phyloP scores from a whole-genome alignment of 2,113 vertebrate species.

The Laticauda laticaudata region DNA sequence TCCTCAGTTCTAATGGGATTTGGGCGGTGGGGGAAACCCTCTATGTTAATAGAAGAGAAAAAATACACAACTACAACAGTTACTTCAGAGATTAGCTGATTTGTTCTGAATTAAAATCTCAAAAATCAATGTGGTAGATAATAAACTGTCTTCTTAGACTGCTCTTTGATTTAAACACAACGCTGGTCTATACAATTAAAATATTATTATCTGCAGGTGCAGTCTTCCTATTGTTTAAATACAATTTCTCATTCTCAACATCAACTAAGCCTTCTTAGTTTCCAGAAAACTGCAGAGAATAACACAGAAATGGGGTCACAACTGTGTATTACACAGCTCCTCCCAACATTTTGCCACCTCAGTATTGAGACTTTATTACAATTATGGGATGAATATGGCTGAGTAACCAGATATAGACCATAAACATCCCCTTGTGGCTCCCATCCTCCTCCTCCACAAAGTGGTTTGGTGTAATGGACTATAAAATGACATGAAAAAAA shows the following conservation, averaged over 20 bases:
- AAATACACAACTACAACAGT: background rate
- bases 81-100: background rate
- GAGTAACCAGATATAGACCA: background rate
- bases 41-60: background rate
- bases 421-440: background rate
- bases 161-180: background rate
- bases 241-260: background rate
- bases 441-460: background rate
- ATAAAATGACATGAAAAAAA: background rate
- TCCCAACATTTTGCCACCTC: background rate
- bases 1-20: background rate
- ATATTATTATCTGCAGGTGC: background rate
- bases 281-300: background rate
- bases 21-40: too few relatives aligned
- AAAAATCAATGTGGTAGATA: background rate
- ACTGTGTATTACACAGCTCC: background rate
- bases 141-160: background rate
- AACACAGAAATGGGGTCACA: background rate
- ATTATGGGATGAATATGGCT: background rate
- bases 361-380: background rate
- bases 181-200: background rate
- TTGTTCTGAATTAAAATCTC: background rate
- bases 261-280: background rate
- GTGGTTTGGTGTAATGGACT: background rate
- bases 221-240: background rate